Conservation (phyloP, 2,888 invertebrate genomes). For the Ornithoptera priamus region DNA sequence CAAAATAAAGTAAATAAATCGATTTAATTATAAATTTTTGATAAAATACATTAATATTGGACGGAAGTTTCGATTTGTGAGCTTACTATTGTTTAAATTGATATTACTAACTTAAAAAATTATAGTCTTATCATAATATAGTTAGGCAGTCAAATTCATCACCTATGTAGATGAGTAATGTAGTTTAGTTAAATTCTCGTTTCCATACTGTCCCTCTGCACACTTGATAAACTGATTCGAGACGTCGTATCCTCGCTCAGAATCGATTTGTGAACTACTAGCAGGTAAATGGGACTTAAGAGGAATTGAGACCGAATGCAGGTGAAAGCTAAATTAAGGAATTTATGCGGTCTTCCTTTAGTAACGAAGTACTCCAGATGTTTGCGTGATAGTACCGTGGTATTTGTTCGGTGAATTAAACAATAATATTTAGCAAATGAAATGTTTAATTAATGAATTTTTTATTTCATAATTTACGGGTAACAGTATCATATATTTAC, state of each 20-base stretch:
- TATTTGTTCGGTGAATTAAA: not conserved
- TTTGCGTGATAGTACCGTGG: not conserved
- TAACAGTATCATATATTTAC: too few species aligned
- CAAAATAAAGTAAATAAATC: too few species aligned
- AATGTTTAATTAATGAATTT: not conserved
- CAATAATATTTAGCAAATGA: not conserved
- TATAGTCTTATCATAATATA: not conserved
- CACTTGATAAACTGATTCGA: conserved; percentile 1
- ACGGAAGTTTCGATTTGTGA: not conserved
- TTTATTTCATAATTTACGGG: not conserved
- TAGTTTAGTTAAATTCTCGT: not conserved
- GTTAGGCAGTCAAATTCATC: not conserved
- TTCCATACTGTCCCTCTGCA: not conserved
- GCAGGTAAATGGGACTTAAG: not conserved
- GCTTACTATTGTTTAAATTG: too few species aligned
- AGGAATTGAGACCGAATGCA: not conserved
- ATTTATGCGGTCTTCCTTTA: not conserved
- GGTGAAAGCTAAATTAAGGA: not conserved
- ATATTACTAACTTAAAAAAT: too few species aligned
- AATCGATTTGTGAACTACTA: not conserved
- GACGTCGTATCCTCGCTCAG: not conserved
- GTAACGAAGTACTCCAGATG: not conserved
- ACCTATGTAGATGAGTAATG: too few species aligned
- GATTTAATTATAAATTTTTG: too few species aligned
- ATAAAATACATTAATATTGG: too few species aligned